phyloP scores from a whole-genome alignment of 2,797 vertebrate genomes.

The Trachurus trachurus region DNA sequence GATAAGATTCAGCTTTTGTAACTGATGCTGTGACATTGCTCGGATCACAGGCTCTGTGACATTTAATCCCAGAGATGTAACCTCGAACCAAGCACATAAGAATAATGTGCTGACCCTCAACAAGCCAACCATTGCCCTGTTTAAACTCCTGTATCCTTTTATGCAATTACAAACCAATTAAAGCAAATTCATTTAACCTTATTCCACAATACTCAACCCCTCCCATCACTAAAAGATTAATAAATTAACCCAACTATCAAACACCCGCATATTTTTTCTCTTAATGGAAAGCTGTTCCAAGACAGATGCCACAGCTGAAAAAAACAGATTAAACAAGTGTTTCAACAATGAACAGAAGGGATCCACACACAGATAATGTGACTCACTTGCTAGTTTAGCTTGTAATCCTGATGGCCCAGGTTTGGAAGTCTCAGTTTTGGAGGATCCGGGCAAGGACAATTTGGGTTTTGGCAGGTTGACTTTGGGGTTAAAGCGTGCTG shows the following conservation, averaged over 20 bases:
- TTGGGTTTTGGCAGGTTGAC: constrained; percentile 99
- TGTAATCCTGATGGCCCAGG: constrained; percentile 99
- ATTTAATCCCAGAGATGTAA: constrained; percentile 58
- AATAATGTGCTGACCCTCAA: constrained; percentile 27
- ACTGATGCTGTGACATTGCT: constrained; percentile 46
- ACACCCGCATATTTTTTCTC: background rate
- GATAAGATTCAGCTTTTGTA: constrained; percentile 48
- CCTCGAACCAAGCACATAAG: constrained; percentile 15
- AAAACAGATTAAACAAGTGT: background rate
- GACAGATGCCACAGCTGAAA: background rate
- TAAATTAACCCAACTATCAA: background rate
- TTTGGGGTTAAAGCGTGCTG: constrained; percentile 98
- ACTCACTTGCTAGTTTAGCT: constrained; percentile 99
- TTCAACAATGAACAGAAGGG: background rate
- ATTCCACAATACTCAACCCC: background rate
- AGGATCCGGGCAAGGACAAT: constrained; percentile 98
- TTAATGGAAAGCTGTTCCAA: background rate
- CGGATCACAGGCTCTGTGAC: constrained; percentile 51
- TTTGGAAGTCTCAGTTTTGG: constrained; percentile 99
- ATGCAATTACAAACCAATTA: constrained; percentile 12
- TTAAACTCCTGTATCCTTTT: constrained; percentile 11
- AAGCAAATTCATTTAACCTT: background rate
- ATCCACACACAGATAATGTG: background rate
- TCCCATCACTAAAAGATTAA: too few relatives aligned
- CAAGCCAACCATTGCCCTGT: background rate